Conservation (phyloP, 2,888 invertebrate genomes). For the Microctonus hyperodae region DNA sequence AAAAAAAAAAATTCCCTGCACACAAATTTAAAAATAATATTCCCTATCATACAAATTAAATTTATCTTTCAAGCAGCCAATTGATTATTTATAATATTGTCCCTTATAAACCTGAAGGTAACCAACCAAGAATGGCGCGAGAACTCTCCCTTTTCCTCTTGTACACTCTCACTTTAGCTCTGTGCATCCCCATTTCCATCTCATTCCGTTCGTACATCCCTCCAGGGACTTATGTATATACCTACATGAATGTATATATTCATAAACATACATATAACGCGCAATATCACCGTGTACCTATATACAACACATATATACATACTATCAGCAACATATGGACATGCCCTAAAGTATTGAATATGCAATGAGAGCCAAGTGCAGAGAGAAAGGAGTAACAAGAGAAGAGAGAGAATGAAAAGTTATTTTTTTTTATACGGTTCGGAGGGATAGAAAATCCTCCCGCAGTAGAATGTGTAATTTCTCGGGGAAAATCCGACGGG, state of each 20-base stretch:
- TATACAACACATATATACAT: constrained; percentile 5
- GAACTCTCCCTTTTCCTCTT: background rate
- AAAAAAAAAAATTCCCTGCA: too few species aligned
- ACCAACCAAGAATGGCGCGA: background rate
- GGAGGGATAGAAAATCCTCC: constrained; percentile 13
- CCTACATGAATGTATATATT: background rate
- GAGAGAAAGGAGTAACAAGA: constrained; percentile 20
- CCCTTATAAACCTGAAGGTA: background rate
- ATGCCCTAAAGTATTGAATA: constrained; percentile 43
- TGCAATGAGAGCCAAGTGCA: constrained; percentile 44
- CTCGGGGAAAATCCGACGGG: constrained; percentile 18
- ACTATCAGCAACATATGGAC: constrained; percentile 21
- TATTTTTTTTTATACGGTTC: background rate
- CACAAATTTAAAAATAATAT: too few species aligned
- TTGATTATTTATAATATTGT: background rate
- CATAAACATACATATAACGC: background rate
- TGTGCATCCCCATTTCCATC: constrained; percentile 15
- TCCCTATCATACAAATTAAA: background rate
- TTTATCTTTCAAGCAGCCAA: background rate
- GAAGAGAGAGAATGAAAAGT: constrained; percentile 7
- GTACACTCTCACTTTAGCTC: background rate
- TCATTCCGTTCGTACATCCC: constrained; percentile 13
- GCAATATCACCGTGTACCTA: constrained; percentile 18
- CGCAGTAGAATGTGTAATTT: constrained; percentile 11
- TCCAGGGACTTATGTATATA: constrained; percentile 16